Evolutionary conservation across 2,888 invertebrate genomes (phyloP), one percentile per base, ranked within the genome.

Genomic region (Scaptodrosophila latifasciaeformis): DNA sequence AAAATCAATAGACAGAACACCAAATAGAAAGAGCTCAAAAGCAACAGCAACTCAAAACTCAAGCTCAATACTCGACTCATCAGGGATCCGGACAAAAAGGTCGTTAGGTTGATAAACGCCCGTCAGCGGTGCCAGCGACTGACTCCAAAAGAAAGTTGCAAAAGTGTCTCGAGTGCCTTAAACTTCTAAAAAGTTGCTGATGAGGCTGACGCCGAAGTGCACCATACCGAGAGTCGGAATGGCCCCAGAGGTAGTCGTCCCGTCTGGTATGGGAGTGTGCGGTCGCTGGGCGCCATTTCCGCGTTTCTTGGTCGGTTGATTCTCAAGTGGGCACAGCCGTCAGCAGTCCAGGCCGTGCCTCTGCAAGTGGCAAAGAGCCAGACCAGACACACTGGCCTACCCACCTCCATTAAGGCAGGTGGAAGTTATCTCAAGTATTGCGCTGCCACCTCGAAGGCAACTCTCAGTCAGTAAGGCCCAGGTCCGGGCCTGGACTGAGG

Each of bases 131-230:
- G 27, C 27, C 27, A 27, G 9, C 31, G 15, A 15, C 17, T 5
- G 40, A 58, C 58, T 64, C 62, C 47, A 54, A 61, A 67, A 68
- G 60, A 77, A 80, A 81, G 68, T 81, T 80, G 54, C 68, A 63
- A 81, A 81, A 80, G 75, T 80, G 80, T 82, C 81, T 81, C 81
- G 70, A 81, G 81, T 82, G 79, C 65, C 61, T 72, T 62, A 60
- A 67, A 64, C 63, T 63, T 63, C 63, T 62, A 40, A 30, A 37
- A 39, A 64, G 48, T 70, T 65, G 57, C 65, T 59, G 51, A 64
- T 44, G 37, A 37, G 37, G 37, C 17, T 54, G 35, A 37, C 35
- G 45, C 17, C 35, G 21, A 15, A 42, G 30, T 27, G 17, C 34
- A 15, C 40, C 15, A 37, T 10, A 17, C 24, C 7, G 24, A 7